Conservation (phyloP, 1,140 invertebrate genomes). For the Neomicropteryx cornuta region DNA sequence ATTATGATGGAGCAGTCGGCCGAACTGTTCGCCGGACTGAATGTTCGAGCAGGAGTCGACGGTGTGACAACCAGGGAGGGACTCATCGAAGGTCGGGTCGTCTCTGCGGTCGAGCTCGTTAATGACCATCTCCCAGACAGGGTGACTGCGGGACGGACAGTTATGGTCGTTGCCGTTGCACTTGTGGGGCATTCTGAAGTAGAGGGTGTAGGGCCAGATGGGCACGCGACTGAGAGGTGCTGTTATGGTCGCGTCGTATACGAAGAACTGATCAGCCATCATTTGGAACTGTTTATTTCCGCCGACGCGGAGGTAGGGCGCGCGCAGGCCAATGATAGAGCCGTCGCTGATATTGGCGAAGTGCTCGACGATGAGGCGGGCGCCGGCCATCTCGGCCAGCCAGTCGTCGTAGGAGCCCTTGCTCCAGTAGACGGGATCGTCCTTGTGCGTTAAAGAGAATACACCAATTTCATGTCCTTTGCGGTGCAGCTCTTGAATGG, state of each 20-base stretch:
- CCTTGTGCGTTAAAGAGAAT: conserved; percentile 89
- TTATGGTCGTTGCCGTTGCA: conserved; percentile 89
- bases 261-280: conserved; percentile 92
- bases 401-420: conserved; percentile 82
- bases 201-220: conserved; percentile 92
- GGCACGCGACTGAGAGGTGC: conserved; percentile 78
- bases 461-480: conserved; percentile 89
- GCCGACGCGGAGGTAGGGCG: conserved; percentile 82
- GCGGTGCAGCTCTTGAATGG: conserved; percentile 83
- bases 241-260: conserved; percentile 90
- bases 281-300: conserved; percentile 93
- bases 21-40: conserved; percentile 80
- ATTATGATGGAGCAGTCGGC: conserved; percentile 78
- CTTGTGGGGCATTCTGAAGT: conserved; percentile 91
- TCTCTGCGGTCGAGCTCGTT: conserved; percentile 87
- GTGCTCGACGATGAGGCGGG: conserved; percentile 71
- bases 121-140: conserved; percentile 94
- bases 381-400: conserved; percentile 94
- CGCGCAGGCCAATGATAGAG: conserved; percentile 77
- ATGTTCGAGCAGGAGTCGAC: conserved; percentile 90
- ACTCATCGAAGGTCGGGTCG: conserved; percentile 84
- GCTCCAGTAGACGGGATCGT: conserved; percentile 82
- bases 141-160: conserved; percentile 80
- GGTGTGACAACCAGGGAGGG: conserved; percentile 85
- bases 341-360: conserved; percentile 89